Evolutionary conservation across 2,797 vertebrate genomes (phyloP).

Genomic region (Carapus acus): DNA sequence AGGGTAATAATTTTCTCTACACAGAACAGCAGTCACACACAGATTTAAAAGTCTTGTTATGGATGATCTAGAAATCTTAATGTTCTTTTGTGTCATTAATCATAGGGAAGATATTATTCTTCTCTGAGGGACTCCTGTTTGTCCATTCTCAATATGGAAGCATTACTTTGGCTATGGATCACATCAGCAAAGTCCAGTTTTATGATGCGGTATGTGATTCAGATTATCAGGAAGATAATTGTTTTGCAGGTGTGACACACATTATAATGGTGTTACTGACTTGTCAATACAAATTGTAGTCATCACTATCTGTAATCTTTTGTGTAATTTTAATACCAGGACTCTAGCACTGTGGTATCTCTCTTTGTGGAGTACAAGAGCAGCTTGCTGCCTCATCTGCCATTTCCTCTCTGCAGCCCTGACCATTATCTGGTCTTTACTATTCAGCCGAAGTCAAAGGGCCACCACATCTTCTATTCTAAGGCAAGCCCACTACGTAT

Average conservation of each 20-base stretch:
- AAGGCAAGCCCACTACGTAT: constrained; percentile 68
- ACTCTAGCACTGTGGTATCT: constrained; percentile 77
- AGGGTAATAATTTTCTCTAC: constrained; percentile 72
- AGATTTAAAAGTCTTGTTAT: not conserved
- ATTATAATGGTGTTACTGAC: too few species aligned
- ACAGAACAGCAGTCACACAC: not conserved
- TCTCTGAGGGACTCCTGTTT: constrained; percentile 87
- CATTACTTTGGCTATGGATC: constrained; percentile 79
- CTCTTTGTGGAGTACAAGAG: constrained; percentile 81
- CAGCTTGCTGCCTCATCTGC: constrained; percentile 82
- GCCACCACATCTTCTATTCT: constrained; percentile 83
- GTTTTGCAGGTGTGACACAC: not conserved
- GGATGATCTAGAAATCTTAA: not conserved
- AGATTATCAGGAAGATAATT: not conserved
- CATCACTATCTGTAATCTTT: not conserved
- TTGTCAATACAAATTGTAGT: not conserved
- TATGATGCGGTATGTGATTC: constrained; percentile 79
- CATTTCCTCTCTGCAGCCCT: constrained; percentile 77
- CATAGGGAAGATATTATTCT: constrained; percentile 87
- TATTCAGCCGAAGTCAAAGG: constrained; percentile 83
- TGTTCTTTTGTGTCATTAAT: constrained; percentile 14
- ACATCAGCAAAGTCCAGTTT: constrained; percentile 78
- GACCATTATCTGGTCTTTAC: constrained; percentile 80
- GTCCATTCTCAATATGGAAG: constrained; percentile 79
- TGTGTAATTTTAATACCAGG: constrained; percentile 63